Conservation (phyloP, 2,888 invertebrate genomes). For the Tethea ocularis region DNA sequence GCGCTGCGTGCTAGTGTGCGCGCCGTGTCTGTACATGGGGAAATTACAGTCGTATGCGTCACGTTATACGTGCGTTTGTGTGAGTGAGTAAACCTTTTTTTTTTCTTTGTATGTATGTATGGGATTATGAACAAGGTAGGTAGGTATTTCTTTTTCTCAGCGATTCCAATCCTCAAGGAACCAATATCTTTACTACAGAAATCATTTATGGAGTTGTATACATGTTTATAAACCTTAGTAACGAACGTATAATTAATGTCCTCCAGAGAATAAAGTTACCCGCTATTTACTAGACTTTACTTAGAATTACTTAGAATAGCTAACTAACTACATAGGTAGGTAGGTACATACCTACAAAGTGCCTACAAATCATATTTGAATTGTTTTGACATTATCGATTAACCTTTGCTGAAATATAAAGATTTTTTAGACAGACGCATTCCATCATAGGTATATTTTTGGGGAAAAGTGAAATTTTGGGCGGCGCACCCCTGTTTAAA, state of each 20-base stretch:
- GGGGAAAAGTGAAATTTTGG: no score
- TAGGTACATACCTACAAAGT: no score
- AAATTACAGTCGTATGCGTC: conserved; percentile 62
- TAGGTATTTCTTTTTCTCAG: conserved; percentile 55
- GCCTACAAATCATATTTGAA: no score
- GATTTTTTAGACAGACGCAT: no score
- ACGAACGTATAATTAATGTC: not conserved
- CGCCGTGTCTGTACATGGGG: conserved; percentile 49
- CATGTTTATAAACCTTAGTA: not conserved
- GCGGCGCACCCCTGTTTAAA: no score
- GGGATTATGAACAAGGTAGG: conserved; percentile 75
- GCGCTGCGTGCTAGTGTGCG: conserved; percentile 56
- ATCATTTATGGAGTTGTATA: conserved; percentile 14
- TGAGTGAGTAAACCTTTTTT: conserved; percentile 70
- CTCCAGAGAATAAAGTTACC: no score
- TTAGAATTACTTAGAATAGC: no score
- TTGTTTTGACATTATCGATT: no score
- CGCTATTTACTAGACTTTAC: no score
- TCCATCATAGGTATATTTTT: no score
- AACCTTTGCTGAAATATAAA: no score
- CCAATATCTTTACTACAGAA: conserved; percentile 30
- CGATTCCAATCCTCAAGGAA: conserved; percentile 50
- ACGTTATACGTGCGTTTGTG: conserved; percentile 45
- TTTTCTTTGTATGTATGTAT: conserved; percentile 41
- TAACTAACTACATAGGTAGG: no score